Percentiles rank a stretch among this genome's conserved stretches.
These are phyloP conservation scores for Notarius lentiginosus DNA, from an alignment of 2,113 vertebrate species.

Conservation along the genomic window DNA sequence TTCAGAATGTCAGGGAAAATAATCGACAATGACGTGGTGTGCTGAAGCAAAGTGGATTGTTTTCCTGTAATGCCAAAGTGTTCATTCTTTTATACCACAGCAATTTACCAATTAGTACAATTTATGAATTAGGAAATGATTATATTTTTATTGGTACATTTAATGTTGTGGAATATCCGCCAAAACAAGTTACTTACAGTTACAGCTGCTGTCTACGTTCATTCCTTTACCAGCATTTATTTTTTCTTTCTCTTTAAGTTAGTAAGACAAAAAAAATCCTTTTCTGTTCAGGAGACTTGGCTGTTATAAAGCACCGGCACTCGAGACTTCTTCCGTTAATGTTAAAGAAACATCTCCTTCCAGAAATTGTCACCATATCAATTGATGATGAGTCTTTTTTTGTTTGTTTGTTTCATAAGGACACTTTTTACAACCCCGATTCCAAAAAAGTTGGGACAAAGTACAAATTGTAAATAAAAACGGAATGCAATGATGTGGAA, in stretches of 20 bases:
- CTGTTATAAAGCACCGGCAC: not conserved
- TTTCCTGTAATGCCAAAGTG: not conserved
- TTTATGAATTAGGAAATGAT: not conserved
- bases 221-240: not conserved
- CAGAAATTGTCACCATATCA: not conserved
- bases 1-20: not conserved
- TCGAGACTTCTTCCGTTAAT: too few relatives aligned
- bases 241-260: not conserved
- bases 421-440: not conserved
- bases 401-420: not conserved
- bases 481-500: too few relatives aligned
- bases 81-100: not conserved
- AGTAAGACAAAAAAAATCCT: not conserved
- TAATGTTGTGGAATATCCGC: not conserved
- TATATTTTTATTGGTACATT: not conserved
- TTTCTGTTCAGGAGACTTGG: not conserved
- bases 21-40: not conserved
- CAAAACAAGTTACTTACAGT: not conserved
- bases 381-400: not conserved
- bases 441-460: too few relatives aligned
- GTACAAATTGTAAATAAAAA: too few relatives aligned
- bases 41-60: not conserved
- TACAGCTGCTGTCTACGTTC: not conserved
- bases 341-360: not conserved
- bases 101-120: not conserved